Conservation (phyloP, 1,140 invertebrate genomes). For the Pachyrhynchus sulphureomaculatus region DNA sequence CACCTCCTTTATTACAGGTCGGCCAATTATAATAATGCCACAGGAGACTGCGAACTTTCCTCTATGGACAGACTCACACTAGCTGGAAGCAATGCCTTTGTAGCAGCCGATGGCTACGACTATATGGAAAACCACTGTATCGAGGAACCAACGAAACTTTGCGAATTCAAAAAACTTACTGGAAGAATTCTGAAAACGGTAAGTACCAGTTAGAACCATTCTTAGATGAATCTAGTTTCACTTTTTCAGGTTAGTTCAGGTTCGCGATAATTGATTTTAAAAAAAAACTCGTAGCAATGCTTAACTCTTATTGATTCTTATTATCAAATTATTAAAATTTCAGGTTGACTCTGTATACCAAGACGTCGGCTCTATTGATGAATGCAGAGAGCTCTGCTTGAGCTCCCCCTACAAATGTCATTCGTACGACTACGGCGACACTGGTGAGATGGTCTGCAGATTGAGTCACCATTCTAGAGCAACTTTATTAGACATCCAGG, state of each 20-base stretch:
- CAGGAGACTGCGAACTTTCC: slow-evolving; percentile 81
- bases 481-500: slow-evolving; percentile 84
- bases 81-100: slow-evolving; percentile 71
- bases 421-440: slow-evolving; percentile 91
- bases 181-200: slow-evolving; percentile 85
- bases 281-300: no score
- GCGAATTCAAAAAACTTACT: slow-evolving; percentile 87
- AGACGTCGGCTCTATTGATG: slow-evolving; percentile 81
- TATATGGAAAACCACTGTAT: slow-evolving; percentile 91
- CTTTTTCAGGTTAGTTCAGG: no score
- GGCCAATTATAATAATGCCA: slow-evolving; percentile 83
- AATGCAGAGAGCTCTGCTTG: slow-evolving; percentile 84
- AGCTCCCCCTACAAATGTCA: slow-evolving; percentile 85
- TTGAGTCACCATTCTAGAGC: slow-evolving; percentile 87
- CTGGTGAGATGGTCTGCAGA: slow-evolving; percentile 88
- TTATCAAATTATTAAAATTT: no score
- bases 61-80: slow-evolving; percentile 88
- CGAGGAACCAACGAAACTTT: slow-evolving; percentile 85
- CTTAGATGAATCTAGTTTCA: no score
- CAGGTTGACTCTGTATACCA: slow-evolving; percentile 87
- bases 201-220: neutral
- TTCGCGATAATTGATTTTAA: no score
- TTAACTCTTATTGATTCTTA: no score
- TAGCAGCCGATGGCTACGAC: slow-evolving; percentile 66
- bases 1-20: slow-evolving; percentile 80